Evolutionary conservation across 2,888 invertebrate genomes (phyloP), one percentile per base, ranked within the genome.

Genomic region (Diplazon laetatorius): DNA sequence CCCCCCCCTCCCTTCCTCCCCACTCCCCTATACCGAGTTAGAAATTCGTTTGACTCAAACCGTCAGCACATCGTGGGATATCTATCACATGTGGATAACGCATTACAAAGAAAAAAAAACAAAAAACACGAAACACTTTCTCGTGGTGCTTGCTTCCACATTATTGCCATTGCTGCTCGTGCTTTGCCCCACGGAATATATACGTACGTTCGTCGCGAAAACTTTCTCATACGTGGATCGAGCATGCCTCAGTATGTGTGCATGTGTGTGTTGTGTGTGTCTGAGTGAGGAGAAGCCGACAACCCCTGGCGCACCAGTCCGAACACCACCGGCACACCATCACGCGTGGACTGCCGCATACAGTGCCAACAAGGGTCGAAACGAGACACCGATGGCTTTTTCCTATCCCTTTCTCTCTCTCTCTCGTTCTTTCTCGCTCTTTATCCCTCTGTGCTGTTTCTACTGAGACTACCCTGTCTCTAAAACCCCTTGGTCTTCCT

Each of bases 71-170:
- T 77, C 80, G 80, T 83, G 84, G 82, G 82, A 83, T n/a, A n/a
- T 78, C 81, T 75, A 82, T 81, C 85, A 80, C 84, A 80, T 80
- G 84, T 82, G 85, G 81, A 14, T 42, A 62, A 70, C 81, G 84
- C 84, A 84, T 85, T 80, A 83, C n/a, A n/a, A n/a, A n/a, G n/a
- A n/a, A n/a, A n/a, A n/a, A n/a, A n/a, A n/a, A n/a, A n/a, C n/a
- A n/a, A n/a, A 85, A 85, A 30, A 86, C 82, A 83, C n/a, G 81
- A 84, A 86, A 84, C 71, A 84, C 86, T 86, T 86, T 87, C 82
- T n/a, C n/a, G n/a, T n/a, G n/a, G 84, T 85, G 81, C 84, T 83
- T 78, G 80, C n/a, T n/a, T n/a, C n/a, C n/a, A n/a, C 80, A 81
- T 85, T 83, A 84, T 80, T 78, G 84, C 84, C 82, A 74, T 83